Evolutionary conservation across 2,113 vertebrate genomes (phyloP).

Genomic region (Erythrocebus patas): DNA sequence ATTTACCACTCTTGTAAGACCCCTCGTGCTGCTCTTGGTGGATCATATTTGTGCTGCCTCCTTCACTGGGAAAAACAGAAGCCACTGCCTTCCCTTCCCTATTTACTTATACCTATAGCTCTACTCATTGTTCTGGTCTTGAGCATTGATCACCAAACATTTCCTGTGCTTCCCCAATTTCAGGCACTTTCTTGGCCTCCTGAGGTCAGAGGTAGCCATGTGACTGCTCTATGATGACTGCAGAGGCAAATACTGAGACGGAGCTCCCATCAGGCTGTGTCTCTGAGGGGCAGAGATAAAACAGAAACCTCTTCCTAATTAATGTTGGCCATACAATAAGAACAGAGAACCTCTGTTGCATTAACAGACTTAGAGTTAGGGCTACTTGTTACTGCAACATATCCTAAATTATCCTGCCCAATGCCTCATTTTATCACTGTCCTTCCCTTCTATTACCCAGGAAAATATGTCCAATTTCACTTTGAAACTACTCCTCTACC

Average conservation of each 20-base stretch:
- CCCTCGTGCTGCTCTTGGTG: background rate
- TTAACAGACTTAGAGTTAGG: background rate
- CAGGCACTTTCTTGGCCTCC: background rate
- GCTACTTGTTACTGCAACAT: background rate
- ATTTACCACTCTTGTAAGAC: constrained; percentile 50
- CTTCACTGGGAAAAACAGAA: background rate
- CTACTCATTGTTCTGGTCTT: background rate
- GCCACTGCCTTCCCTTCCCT: background rate
- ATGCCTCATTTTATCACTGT: background rate
- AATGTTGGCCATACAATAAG: accelerated
- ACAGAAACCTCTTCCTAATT: background rate
- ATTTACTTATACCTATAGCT: background rate
- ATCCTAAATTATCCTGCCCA: background rate
- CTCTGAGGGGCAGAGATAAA: background rate
- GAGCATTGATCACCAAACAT: background rate
- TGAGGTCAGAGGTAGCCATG: background rate
- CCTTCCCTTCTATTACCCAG: background rate
- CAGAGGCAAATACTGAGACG: background rate
- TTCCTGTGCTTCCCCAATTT: background rate
- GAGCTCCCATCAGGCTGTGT: background rate
- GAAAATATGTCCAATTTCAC: background rate
- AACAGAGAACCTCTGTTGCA: background rate
- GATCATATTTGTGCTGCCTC: background rate
- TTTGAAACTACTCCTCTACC: background rate
- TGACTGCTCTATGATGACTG: background rate